These are phyloP conservation scores for Gnatocerus cornutus DNA, from an alignment of 2,888 invertebrate genomes.

Conservation along the genomic window DNA sequence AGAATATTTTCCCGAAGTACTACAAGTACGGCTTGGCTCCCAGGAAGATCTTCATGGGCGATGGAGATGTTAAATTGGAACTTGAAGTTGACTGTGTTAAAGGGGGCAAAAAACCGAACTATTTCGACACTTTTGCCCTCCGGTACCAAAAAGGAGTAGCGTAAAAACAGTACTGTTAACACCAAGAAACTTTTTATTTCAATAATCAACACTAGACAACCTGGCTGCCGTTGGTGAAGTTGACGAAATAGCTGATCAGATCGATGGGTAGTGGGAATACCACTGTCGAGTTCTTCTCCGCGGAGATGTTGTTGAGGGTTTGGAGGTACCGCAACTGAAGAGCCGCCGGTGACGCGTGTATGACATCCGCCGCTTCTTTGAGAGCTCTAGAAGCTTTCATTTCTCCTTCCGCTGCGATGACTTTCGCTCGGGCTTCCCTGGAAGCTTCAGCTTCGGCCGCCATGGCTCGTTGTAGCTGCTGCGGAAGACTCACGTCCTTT, in stretches of 20 bases:
- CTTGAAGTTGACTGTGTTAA: slow-evolving; percentile 11
- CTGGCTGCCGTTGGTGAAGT: slow-evolving; percentile 37
- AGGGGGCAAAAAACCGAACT: slow-evolving; percentile 19
- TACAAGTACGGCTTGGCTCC: slow-evolving; percentile 39
- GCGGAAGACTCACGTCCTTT: slow-evolving; percentile 86
- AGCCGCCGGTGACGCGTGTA: slow-evolving; percentile 87
- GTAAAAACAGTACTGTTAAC: too few relatives aligned
- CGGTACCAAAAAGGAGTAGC: slow-evolving; percentile 54
- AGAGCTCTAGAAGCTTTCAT: slow-evolving; percentile 89
- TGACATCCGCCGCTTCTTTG: slow-evolving; percentile 90
- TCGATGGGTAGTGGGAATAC: slow-evolving; percentile 95
- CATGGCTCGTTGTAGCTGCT: slow-evolving; percentile 86
- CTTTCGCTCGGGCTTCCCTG: slow-evolving; percentile 85
- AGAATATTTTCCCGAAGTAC: slow-evolving; percentile 31
- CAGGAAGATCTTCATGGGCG: slow-evolving; percentile 33
- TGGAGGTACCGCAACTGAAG: slow-evolving; percentile 91
- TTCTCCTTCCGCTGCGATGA: slow-evolving; percentile 90
- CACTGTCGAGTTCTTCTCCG: slow-evolving; percentile 96
- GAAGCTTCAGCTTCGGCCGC: slow-evolving; percentile 89
- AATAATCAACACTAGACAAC: too few relatives aligned
- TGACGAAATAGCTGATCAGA: slow-evolving; percentile 71
- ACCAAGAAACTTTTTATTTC: too few relatives aligned
- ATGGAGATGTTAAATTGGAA: slow-evolving; percentile 27
- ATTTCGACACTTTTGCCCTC: slow-evolving; percentile 45
- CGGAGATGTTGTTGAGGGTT: slow-evolving; percentile 92